Evolutionary conservation across 2,113 vertebrate genomes (phyloP).

Genomic region (Cyanoderma ruficeps): DNA sequence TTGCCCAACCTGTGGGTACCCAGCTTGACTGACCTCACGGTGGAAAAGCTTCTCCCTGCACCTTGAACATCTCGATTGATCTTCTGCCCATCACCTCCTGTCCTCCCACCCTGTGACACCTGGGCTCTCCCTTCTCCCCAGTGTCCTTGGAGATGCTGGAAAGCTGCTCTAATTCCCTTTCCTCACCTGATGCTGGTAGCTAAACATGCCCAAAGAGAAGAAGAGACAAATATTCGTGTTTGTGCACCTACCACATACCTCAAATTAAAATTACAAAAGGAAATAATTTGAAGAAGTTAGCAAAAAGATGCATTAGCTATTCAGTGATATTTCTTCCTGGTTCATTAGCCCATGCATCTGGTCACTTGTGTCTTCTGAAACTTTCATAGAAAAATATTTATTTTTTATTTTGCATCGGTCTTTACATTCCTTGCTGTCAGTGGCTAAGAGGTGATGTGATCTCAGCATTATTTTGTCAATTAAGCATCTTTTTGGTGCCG

Average conservation of each 20-base stretch:
- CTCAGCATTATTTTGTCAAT: not conserved
- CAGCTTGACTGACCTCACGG: not conserved
- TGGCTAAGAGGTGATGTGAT: not conserved
- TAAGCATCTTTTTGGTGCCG: not conserved
- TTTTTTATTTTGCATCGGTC: not conserved
- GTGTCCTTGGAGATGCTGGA: not conserved
- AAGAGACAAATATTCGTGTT: not conserved
- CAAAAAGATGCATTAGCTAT: not conserved
- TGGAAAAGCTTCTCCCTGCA: not conserved
- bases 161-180: not conserved
- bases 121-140: not conserved
- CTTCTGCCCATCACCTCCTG: not conserved
- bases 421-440: not conserved
- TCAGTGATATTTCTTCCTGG: not conserved
- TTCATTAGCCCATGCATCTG: rapidly evolving
- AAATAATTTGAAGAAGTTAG: not conserved
- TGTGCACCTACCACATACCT: not conserved
- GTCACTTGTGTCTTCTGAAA: not conserved
- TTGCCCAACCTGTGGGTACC: not conserved
- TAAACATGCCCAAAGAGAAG: not conserved
- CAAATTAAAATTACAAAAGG: not conserved
- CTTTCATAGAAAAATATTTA: not conserved
- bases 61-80: not conserved
- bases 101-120: not conserved
- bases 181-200: not conserved